These are phyloP conservation scores for Pterostichus madidus DNA, from an alignment of 2,888 invertebrate genomes.

Conservation along the genomic window DNA sequence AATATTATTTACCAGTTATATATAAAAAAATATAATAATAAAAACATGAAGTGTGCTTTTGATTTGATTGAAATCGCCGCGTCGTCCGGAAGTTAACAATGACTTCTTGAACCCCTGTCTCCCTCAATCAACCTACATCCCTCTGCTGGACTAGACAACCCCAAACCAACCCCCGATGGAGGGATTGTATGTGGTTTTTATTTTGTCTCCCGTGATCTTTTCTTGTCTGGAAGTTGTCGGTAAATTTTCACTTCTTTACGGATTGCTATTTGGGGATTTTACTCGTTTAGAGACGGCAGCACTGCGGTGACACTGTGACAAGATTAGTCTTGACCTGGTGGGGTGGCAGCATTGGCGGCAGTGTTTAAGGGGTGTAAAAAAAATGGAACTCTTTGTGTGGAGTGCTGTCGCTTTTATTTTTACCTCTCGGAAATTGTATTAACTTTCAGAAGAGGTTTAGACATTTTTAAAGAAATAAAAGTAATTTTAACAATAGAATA, in stretches of 20 bases:
- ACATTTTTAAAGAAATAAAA: not conserved
- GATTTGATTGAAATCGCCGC: no score
- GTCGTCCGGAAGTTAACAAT: no score
- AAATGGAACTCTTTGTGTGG: slow-evolving; percentile 25
- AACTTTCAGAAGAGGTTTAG: not conserved
- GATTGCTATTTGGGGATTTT: slow-evolving; percentile 21
- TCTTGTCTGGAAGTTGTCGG: slow-evolving; percentile 32
- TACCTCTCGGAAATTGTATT: not conserved
- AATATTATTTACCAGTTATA: no score
- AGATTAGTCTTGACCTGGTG: slow-evolving; percentile 25
- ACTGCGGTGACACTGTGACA: slow-evolving; percentile 39
- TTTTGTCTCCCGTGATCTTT: slow-evolving; percentile 34
- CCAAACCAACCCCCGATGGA: slow-evolving; percentile 11
- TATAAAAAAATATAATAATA: no score
- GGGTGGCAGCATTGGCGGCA: no score
- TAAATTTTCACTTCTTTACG: slow-evolving; percentile 36
- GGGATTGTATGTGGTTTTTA: slow-evolving; percentile 19
- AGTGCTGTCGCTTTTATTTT: slow-evolving; percentile 29
- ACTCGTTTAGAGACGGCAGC: slow-evolving; percentile 15
- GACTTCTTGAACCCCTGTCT: not conserved
- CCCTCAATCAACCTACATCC: not conserved
- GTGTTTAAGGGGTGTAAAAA: not conserved
- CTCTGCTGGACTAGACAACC: no score
- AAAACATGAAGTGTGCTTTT: no score
- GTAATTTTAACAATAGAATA: no score